Evolutionary conservation across 2,888 invertebrate genomes (phyloP).

Genomic region (Rosalia funebris): DNA sequence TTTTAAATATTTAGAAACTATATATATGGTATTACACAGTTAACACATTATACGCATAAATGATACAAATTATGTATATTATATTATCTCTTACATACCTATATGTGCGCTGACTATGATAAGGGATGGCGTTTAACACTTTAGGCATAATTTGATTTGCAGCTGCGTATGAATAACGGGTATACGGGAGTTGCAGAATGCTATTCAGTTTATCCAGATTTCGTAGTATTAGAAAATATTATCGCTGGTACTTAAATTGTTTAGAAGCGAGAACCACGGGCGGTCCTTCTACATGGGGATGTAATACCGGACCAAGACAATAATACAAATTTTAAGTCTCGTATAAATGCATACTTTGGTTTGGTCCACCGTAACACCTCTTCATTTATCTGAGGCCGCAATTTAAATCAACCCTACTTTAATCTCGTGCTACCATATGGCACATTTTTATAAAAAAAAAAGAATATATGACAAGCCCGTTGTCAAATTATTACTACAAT

Average conservation of each 20-base stretch:
- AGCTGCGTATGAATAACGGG: constrained; percentile 11
- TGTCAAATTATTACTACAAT: constrained; percentile 31
- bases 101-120: no score
- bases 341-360: neutral
- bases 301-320: constrained; percentile 13
- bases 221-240: constrained; percentile 33
- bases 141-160: neutral
- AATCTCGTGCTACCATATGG: constrained; percentile 45
- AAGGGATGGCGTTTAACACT: no score
- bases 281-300: constrained; percentile 30
- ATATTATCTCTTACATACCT: no score
- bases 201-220: constrained; percentile 21
- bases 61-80: no score
- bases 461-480: constrained; percentile 25
- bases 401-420: constrained; percentile 54
- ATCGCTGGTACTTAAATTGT: constrained; percentile 41
- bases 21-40: no score
- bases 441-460: constrained; percentile 36
- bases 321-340: constrained; percentile 17
- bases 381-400: constrained; percentile 60
- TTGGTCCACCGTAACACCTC: constrained; percentile 57
- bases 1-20: no score
- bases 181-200: neutral
- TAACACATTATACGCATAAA: no score
- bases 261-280: constrained; percentile 37